A percentile compares a stretch with the other conserved stretches of the same genome.
phyloP scores from a whole-genome alignment of 2,113 vertebrate genomes.

The Burhinus oedicnemus region DNA sequence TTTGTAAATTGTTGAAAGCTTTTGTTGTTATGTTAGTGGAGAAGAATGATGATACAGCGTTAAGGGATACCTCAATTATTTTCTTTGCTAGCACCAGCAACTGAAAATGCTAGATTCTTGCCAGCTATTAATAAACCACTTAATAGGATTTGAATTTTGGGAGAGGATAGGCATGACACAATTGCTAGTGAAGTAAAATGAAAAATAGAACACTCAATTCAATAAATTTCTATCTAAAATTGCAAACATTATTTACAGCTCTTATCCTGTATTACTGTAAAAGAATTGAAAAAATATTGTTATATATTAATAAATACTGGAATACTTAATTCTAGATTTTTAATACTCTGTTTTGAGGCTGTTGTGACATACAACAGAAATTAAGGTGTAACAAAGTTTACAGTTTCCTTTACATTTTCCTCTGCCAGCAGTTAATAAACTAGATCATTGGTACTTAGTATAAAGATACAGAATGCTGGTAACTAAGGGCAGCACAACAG shows the following conservation, averaged over 20 bases:
- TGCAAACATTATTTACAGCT: neutral
- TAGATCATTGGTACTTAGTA: neutral
- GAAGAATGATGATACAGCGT: neutral
- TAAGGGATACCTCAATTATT: neutral
- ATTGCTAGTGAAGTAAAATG: neutral
- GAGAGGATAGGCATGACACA: neutral
- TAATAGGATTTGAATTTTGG: neutral
- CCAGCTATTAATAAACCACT: neutral
- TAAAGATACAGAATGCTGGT: neutral
- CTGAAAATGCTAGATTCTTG: neutral
- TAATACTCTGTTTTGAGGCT: neutral
- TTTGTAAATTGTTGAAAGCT: neutral
- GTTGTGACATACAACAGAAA: neutral
- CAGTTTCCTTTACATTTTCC: neutral
- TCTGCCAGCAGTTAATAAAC: neutral
- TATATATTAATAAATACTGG: neutral
- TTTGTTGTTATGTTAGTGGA: neutral
- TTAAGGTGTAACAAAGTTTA: neutral
- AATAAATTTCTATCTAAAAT: neutral
- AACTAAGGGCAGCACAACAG: neutral
- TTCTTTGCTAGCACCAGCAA: neutral
- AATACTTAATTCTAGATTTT: neutral
- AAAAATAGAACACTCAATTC: neutral
- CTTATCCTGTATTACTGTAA: neutral
- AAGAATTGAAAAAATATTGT: neutral